phyloP scores from a whole-genome alignment of 2,113 vertebrate species.

The Pao palembangensis region DNA sequence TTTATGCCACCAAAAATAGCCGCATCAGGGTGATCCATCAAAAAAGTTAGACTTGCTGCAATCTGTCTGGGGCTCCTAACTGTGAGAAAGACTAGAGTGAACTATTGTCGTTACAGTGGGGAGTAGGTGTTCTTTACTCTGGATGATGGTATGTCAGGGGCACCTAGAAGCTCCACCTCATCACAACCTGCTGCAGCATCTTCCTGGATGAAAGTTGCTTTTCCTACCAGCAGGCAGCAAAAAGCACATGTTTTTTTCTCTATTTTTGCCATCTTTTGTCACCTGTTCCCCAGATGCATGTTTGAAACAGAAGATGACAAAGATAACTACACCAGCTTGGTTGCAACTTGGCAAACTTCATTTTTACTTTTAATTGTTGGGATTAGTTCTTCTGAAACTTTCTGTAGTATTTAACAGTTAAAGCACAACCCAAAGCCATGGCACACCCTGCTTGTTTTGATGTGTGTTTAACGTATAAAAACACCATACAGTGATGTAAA shows the following conservation, averaged over 20 bases:
- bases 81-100: constrained; percentile 1
- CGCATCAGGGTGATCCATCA: neutral
- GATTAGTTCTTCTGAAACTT: too few species aligned
- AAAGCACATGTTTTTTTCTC: constrained; percentile 13
- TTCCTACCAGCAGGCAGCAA: constrained; percentile 33
- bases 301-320: too few species aligned
- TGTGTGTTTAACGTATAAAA: too few species aligned
- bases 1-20: neutral
- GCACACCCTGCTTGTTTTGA: too few species aligned
- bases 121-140: constrained; percentile 23
- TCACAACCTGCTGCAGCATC: constrained; percentile 37
- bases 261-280: constrained; percentile 9
- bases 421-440: too few species aligned
- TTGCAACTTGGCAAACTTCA: too few species aligned
- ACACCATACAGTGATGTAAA: too few species aligned
- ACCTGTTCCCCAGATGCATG: too few species aligned
- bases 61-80: neutral
- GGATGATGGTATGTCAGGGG: constrained; percentile 38
- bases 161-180: constrained; percentile 29
- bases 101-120: neutral
- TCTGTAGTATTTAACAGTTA: too few species aligned
- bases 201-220: constrained; percentile 31
- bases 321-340: too few species aligned
- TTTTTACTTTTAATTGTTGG: too few species aligned
- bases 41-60: neutral